Base-by-base conservation (phyloP, 2,888 invertebrate genomes). In the Eutolmus rufibarbis region DNA sequence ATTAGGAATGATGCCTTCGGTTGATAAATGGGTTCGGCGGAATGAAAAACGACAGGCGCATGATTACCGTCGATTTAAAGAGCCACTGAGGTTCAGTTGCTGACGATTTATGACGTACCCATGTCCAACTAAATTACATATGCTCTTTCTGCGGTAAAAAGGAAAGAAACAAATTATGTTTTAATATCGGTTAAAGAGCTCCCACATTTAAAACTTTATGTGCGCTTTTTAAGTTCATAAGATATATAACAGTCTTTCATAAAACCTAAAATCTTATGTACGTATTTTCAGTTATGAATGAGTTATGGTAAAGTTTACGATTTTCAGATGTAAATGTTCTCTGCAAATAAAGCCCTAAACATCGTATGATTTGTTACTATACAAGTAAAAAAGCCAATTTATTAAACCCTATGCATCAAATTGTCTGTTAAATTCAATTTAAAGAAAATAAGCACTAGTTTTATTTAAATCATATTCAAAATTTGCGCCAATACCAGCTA, bases 391-490 rank as follows among this genome's bases (percentile, higher is more conserved):
- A 34, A 34, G 34, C 0, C 34, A 7, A 7, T 34, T 34, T 34
- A 7, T 34, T 5, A 7, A 34, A 34, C 0, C 7, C 7, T 34
- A 34, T 4, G 7, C 0, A 31, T 31, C 4, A 28, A 28, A 34
- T 34, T 4, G 3, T 34, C 34, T 34, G 34, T 4, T 5, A 34
- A 34, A 34, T 4, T 4, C 34, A 34, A 34, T 34, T 34, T 34
- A 34, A 34, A 34, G 4, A 3, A 34, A 28, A 34, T 5, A 34
- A 34, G 96, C 96, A 95, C 96, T 95, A 94, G 96, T 95, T 93
- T 96, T 96, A 92, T 96, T 96, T 91, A 95, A 93, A 93, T 96
- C 96, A 94, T 93, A 94, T 89, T 95, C 94, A 94, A 94, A 94
- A 93, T 94, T 94, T 89, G 94, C 95, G 0, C 94, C 93, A 90